A percentile compares a stretch with the other conserved stretches of the same genome.
Evolutionary conservation across 2,888 invertebrate genomes (phyloP).

Genomic region (Entomobrya multifasciata): DNA sequence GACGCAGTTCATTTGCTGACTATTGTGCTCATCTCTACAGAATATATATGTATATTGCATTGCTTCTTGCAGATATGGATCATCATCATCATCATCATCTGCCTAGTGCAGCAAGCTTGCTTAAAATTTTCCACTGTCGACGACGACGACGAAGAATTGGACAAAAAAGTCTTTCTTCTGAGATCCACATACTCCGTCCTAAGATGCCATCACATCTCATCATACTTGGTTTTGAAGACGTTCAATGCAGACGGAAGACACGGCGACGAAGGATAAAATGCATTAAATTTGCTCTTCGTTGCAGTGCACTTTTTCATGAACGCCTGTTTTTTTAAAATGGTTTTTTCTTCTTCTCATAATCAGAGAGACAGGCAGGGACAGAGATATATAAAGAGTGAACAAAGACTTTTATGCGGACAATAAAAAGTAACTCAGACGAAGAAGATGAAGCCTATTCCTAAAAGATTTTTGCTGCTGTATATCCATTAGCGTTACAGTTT

Average conservation of each 20-base stretch:
- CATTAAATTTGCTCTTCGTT: not conserved
- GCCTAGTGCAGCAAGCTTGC: not conserved
- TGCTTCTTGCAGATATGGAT: constrained; percentile 30
- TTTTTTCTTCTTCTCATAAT: constrained; percentile 3
- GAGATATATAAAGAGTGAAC: constrained; percentile 7
- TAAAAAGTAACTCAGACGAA: too few species aligned
- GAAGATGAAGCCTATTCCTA: too few species aligned
- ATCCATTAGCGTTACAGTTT: too few species aligned
- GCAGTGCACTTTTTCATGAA: not conserved
- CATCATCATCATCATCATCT: not conserved
- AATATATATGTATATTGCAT: constrained; percentile 1
- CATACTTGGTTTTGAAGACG: not conserved
- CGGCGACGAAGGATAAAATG: not conserved
- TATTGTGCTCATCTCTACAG: not conserved
- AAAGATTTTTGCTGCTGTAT: too few species aligned
- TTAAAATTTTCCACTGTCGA: constrained; percentile 6
- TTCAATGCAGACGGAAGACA: constrained; percentile 9
- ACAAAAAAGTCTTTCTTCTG: not conserved
- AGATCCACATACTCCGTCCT: not conserved
- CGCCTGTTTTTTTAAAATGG: not conserved
- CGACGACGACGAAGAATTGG: not conserved
- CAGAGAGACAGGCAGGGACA: not conserved
- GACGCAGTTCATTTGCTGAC: constrained; percentile 36
- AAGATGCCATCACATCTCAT: constrained; percentile 21
- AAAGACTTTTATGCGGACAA: too few species aligned